Evolutionary conservation across 2,113 vertebrate genomes (phyloP), one percentile per base, ranked within the genome.

Genomic region (Macquaria australasica): DNA sequence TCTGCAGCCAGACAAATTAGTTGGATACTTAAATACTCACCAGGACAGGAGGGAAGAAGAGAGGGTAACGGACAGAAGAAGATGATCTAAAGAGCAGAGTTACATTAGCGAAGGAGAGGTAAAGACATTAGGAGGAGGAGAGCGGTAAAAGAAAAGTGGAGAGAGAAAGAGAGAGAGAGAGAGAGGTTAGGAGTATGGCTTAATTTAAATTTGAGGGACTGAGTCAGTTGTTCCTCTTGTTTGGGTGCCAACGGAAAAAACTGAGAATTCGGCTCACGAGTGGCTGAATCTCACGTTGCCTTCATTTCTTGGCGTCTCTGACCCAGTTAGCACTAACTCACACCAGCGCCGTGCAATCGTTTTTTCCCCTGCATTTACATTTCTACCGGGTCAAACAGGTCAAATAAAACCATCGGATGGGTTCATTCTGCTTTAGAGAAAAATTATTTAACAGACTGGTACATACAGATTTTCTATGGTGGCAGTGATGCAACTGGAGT

Each of bases 171-270:
- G 14, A 50, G 48, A 50, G 50, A 51, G 50, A 51, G 18, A 51
- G 50, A 55, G 56, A 31, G 21, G 87, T 88, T 81, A 20, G 77
- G 86, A 94, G 79, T 64, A 83, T 72, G 84, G 83, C 68, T 89
- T 81, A 85, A 90, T 92, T 89, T 90, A 69, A 94, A 89, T 90
- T 58, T 89, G 86, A 87, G 91, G 79, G 84, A 90, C 91, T 92
- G 93, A 96, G 80, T 96, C 96, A 95, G 93, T 95, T 90, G 91
- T 96, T 96, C 95, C 96, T 92, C 58, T 91, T 16, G 62, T 53
- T 6, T 79, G 71, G 28, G 87, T 90, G 95, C 96, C 96, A 96
- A 91, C 18, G 94, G 95, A 95, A 96, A 95, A 95, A 94, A 83
- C 79, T 7, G 82, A 89, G 83, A 89, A 85, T 83, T 90, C 86